Percentiles rank a stretch among this genome's conserved stretches.
phyloP scores from a whole-genome alignment of 2,888 invertebrate genomes.

The Priocnemis perturbator region DNA sequence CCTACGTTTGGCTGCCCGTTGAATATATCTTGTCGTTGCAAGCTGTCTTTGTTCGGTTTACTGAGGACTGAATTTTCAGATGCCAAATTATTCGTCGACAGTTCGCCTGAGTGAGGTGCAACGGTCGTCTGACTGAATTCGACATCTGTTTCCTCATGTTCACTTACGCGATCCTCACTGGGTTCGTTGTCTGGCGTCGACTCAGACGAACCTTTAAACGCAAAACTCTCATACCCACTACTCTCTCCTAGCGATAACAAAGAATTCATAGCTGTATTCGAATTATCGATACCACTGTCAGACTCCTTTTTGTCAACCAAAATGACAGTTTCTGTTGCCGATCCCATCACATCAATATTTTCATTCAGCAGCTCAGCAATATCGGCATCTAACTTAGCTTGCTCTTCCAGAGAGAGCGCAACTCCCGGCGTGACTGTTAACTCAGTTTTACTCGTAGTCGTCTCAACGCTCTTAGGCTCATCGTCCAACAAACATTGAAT shows the following conservation, averaged over 20 bases:
- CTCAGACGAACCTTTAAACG: slow-evolving; percentile 75
- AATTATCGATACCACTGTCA: slow-evolving; percentile 61
- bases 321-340: slow-evolving; percentile 35
- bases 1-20: slow-evolving; percentile 73
- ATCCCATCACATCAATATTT: slow-evolving; percentile 49
- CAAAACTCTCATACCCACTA: slow-evolving; percentile 86
- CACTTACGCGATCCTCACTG: slow-evolving; percentile 63
- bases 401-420: slow-evolving; percentile 60
- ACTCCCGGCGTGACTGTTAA: slow-evolving; percentile 25
- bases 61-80: slow-evolving; percentile 27
- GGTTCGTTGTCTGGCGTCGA: slow-evolving; percentile 73
- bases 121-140: slow-evolving; percentile 48
- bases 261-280: slow-evolving; percentile 76
- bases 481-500: slow-evolving; percentile 63
- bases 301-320: slow-evolving; percentile 44
- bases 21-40: slow-evolving; percentile 58
- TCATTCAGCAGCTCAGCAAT: slow-evolving; percentile 71
- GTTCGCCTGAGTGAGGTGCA: slow-evolving; percentile 31
- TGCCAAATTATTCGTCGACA: slow-evolving; percentile 18
- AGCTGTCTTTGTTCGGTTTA: slow-evolving; percentile 45
- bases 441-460: slow-evolving; percentile 30
- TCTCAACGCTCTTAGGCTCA: slow-evolving; percentile 44
- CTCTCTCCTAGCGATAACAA: slow-evolving; percentile 85
- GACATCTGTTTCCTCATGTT: slow-evolving; percentile 51
- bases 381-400: slow-evolving; percentile 67